These are phyloP conservation scores for Pseudochaenichthys georgianus DNA, from an alignment of 2,797 vertebrate species.

Conservation along the genomic window DNA sequence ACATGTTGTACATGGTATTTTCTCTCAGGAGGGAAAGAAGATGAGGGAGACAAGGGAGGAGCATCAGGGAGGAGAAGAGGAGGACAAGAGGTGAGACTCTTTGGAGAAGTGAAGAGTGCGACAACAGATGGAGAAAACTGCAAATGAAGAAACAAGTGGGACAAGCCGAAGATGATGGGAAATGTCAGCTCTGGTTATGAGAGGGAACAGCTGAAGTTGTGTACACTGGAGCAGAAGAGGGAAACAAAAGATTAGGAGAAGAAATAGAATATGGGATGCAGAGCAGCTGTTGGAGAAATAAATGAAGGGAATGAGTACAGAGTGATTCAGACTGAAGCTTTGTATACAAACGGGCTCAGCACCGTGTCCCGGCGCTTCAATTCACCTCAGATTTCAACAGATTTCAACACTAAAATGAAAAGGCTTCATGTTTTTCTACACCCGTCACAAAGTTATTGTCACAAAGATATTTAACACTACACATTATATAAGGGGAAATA, in stretches of 20 bases:
- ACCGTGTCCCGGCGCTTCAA: no score
- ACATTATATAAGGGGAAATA: no score
- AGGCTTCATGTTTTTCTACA: background rate
- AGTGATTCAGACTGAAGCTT: background rate
- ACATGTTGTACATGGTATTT: background rate
- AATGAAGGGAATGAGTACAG: no score
- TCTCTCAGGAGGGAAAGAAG: background rate
- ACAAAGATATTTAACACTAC: no score
- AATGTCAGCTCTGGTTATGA: background rate
- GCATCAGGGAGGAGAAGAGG: background rate
- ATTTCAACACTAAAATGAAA: background rate
- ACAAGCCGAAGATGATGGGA: background rate
- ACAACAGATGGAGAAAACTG: background rate
- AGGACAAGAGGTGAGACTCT: slow-evolving; percentile 1
- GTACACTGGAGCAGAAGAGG: background rate
- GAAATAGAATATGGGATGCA: background rate
- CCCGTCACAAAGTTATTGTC: no score
- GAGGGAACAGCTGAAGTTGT: background rate
- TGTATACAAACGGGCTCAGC: no score
- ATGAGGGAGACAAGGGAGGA: background rate
- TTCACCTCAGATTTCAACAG: background rate
- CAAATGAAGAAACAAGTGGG: background rate
- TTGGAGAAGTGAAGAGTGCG: background rate
- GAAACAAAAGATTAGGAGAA: background rate
- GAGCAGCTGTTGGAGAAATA: slow-evolving; percentile 1